phyloP scores from a whole-genome alignment of 2,888 invertebrate species.

The Hydraecia micacea region DNA sequence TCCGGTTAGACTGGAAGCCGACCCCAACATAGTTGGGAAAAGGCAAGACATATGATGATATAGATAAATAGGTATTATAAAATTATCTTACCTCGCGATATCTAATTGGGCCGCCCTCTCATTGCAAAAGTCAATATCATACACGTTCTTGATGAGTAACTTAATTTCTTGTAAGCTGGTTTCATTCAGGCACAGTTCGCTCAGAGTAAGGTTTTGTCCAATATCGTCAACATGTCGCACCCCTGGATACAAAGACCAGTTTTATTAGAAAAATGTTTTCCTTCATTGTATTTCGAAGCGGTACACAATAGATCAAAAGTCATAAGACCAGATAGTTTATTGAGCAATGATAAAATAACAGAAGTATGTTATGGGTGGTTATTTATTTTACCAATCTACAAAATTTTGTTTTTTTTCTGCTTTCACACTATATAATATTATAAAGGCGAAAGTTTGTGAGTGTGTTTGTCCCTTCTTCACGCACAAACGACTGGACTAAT shows the following conservation, averaged over 20 bases:
- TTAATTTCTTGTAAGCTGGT: constrained; percentile 69
- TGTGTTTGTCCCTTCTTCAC: no score
- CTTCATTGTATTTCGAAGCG: background rate
- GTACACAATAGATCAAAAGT: background rate
- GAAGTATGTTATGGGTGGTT: background rate
- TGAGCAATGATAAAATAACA: background rate
- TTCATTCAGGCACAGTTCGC: constrained; percentile 64
- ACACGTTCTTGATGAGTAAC: constrained; percentile 65
- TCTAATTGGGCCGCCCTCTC: constrained; percentile 62
- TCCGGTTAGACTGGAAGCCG: no score
- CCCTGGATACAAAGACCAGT: constrained; percentile 20
- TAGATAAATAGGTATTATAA: background rate
- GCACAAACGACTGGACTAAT: no score
- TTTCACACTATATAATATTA: no score
- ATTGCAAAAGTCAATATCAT: constrained; percentile 58
- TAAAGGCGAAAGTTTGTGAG: no score
- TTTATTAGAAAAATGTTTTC: constrained; percentile 15
- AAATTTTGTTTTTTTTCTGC: no score
- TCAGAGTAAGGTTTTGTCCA: constrained; percentile 23
- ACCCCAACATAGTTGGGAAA: no score
- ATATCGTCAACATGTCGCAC: constrained; percentile 52
- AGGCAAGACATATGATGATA: background rate
- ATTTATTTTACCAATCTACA: background rate
- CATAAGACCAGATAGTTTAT: background rate
- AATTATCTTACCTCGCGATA: constrained; percentile 66